Conservation (phyloP, 2,113 vertebrate genomes). For the Percopsis transmontana region DNA sequence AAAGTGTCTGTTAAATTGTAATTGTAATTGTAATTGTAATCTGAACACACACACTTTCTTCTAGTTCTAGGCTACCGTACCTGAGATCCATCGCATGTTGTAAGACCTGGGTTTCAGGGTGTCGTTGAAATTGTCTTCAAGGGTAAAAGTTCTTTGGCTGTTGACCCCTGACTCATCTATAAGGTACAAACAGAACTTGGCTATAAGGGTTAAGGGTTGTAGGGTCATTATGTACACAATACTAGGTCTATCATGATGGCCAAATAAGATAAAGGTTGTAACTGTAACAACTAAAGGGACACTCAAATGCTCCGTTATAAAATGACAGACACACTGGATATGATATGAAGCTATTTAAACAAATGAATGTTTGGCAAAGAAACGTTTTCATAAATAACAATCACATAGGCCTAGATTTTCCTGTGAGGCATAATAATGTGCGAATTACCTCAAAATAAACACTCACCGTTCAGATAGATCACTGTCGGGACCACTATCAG, state of each 20-base stretch:
- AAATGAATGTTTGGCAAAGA: not conserved
- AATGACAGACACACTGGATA: no score
- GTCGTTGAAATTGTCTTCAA: conserved; percentile 87
- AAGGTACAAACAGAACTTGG: conserved; percentile 2
- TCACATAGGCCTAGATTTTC: no score
- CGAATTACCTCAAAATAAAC: no score
- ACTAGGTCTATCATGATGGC: not conserved
- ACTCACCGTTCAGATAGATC: conserved; percentile 70
- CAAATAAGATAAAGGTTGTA: not conserved
- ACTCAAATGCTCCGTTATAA: conserved; percentile 3
- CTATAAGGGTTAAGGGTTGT: not conserved
- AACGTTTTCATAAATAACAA: no score
- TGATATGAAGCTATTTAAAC: not conserved
- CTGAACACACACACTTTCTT: no score
- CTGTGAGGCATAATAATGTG: not conserved
- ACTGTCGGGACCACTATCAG: conserved; percentile 76
- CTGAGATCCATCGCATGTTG: conserved; percentile 92
- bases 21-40: no score
- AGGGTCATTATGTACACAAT: not conserved
- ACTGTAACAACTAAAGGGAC: conserved; percentile 6
- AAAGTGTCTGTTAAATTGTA: no score
- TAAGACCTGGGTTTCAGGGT: conserved; percentile 83
- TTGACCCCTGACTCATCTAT: conserved; percentile 41
- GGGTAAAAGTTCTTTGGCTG: conserved; percentile 70
- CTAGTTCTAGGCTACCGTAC: no score